Evolutionary conservation across 1,140 invertebrate species (phyloP), one percentile per base, ranked within the genome.

Genomic region (Nephotettix cincticeps): DNA sequence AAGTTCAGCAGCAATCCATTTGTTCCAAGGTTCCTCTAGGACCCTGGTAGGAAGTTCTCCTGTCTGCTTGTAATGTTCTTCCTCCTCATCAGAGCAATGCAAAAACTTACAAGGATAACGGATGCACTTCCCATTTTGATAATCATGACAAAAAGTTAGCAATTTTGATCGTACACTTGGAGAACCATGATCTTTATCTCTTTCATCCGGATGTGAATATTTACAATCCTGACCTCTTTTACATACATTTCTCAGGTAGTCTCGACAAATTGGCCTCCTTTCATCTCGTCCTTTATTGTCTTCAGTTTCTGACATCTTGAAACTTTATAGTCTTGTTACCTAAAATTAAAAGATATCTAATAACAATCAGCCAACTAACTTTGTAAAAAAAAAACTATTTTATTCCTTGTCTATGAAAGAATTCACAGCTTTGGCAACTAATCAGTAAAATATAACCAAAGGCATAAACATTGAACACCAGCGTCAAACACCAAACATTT

Each of bases 111-210:
- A 90, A 1, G 73, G 71, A 30, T 69, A 32, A 2, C 65, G 68
- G 21, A 74, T 65, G 47, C 77, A 78, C 67, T 86, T 84, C 14
- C 86, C 88, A 79, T 94, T 94, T 79, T 94, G 92, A 81, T 86
- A 94, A 78, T 95, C 93, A 78, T 94, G 92, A 78, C 93, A 95
- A 78, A 95, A 94, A n/a, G 86, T 83, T 64, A 73, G 71, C 58
- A 71, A 43, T 51, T 70, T 74, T 25, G 56, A 51, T 30, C 71
- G 68, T 67, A 63, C 65, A 19, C 64, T 79, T 2, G 86, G 85
- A 77, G 92, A 91, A 28, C 86, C 83, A 76, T 88, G 92, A 74
- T 92, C 92, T 76, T 80, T 80, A 73, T 87, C 85, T 68, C 81
- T 79, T 36, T 36, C 4, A 36, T 36, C 32, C 1, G 86, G 86